Evolutionary conservation across 2,888 invertebrate genomes (phyloP), one percentile per base, ranked within the genome.

Genomic region (Pachymerium ferrugineum): DNA sequence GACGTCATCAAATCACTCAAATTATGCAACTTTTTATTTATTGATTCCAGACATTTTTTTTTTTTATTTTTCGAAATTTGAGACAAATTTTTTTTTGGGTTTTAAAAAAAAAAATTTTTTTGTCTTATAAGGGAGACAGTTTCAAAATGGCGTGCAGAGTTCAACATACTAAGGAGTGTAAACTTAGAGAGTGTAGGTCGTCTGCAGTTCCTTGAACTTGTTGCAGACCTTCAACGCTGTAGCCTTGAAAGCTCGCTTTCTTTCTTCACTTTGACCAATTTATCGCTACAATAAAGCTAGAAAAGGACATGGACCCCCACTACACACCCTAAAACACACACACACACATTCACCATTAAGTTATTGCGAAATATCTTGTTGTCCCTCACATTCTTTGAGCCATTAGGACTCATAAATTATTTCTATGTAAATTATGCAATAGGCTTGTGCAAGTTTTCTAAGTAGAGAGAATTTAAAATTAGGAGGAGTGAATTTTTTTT

Each of bases 211-310:
- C 16, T 54, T 54, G 47, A 54, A 54, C 47, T 54, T 54, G 10
- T 19, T 10, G 16, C 47, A 54, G 47, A 54, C 47, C 47, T 54
- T 54, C 47, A 54, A 54, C 22, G 47, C 1, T 19, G 22, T 5
- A 54, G 47, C 47, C 47, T 54, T 54, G 47, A 54, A 54, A 54
- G 22, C 47, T 54, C 47, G 47, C 47, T 54, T 54, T 54, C 47
- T 54, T 54, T 42, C 42, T 42, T 42, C 42, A 10, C 19, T 54
- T 54, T 54, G 47, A 54, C 47, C 47, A 54, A 54, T 54, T 54
- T 54, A 54, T 54, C 47, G 47, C 47, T 54, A 54, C 47, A 54
- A 22, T 54, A 54, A 54, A 54, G 47, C 47, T 54, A 22, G 22
- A 54, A 54, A 54, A 54, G 47, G 47, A 54, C 47, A 54, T 54